Conservation (phyloP, 2,113 vertebrate genomes). For the Arizona elegans region DNA sequence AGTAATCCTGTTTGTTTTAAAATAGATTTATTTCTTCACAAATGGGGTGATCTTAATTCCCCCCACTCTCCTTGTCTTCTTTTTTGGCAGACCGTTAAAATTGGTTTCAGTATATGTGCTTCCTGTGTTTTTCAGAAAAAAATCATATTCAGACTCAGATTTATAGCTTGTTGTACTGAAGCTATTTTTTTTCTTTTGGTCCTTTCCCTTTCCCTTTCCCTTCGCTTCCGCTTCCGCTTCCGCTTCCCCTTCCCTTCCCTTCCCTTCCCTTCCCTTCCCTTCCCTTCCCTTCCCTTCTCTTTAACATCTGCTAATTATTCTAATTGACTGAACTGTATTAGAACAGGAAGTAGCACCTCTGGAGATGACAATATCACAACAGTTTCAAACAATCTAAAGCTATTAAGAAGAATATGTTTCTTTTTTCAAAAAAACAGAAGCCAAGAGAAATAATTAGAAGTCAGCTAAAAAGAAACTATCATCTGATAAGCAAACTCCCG, state of each 20-base stretch:
- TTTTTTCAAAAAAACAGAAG: conserved; percentile 30
- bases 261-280: too few species aligned
- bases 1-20: conserved; percentile 16
- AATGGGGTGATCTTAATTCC: not conserved
- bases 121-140: not conserved
- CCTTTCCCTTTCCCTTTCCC: not conserved
- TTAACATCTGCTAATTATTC: conserved; percentile 9
- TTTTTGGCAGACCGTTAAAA: conserved; percentile 24
- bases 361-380: not conserved
- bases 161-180: not conserved
- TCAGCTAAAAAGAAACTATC: conserved; percentile 6
- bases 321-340: not conserved
- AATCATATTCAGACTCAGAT: conserved; percentile 21
- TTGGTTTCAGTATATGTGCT: not conserved
- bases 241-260: too few species aligned
- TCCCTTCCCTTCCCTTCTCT: not conserved
- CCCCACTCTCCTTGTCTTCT: not conserved
- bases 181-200: not conserved
- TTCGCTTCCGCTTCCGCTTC: not conserved
- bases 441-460: conserved; percentile 14
- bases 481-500: not conserved
- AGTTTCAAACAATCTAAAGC: conserved; percentile 10
- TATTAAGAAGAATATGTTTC: not conserved
- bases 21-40: conserved; percentile 29
- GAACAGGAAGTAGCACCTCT: conserved; percentile 2